Percentiles rank a stretch among this genome's conserved stretches.
Evolutionary conservation across 2,888 invertebrate genomes (phyloP).

Genomic region (Troglohyphantes excavatus): DNA sequence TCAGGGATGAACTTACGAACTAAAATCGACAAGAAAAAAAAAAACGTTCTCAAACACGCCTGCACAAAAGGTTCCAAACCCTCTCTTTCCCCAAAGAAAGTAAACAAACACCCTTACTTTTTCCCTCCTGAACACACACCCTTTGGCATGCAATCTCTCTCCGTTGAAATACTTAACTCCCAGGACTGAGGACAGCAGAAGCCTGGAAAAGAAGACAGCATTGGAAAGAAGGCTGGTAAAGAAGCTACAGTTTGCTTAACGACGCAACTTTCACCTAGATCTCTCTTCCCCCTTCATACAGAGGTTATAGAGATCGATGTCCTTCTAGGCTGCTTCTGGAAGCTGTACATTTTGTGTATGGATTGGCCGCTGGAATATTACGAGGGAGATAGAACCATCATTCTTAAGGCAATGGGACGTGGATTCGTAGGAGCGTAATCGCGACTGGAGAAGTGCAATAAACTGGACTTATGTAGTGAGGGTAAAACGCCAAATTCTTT

Average conservation of each 20-base stretch:
- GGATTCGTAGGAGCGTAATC: slow-evolving; percentile 51
- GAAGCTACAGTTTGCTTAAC: slow-evolving; percentile 50
- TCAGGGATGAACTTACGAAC: slow-evolving; percentile 11
- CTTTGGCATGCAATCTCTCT: slow-evolving; percentile 43
- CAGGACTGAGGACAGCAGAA: slow-evolving; percentile 41
- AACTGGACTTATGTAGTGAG: slow-evolving; percentile 45
- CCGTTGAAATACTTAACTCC: slow-evolving; percentile 45
- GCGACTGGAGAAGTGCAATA: slow-evolving; percentile 45
- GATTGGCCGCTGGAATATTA: slow-evolving; percentile 51
- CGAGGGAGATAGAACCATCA: slow-evolving; percentile 56
- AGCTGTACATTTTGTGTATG: slow-evolving; percentile 48
- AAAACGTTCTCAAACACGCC: slow-evolving; percentile 18
- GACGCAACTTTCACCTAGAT: slow-evolving; percentile 21
- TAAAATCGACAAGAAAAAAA: slow-evolving; percentile 8
- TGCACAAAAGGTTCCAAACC: slow-evolving; percentile 21
- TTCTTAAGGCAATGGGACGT: slow-evolving; percentile 52
- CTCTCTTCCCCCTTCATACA: slow-evolving; percentile 24
- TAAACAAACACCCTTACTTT: slow-evolving; percentile 45
- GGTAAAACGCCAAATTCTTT: slow-evolving; percentile 39
- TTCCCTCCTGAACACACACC: slow-evolving; percentile 16
- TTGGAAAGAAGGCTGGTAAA: background rate
- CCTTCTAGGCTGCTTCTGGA: slow-evolving; percentile 6
- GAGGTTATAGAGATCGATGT: slow-evolving; percentile 54
- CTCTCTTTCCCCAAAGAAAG: slow-evolving; percentile 16
- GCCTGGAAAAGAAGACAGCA: slow-evolving; percentile 9